Conservation (phyloP, 2,888 invertebrate species). For the Mythimna pallens region DNA sequence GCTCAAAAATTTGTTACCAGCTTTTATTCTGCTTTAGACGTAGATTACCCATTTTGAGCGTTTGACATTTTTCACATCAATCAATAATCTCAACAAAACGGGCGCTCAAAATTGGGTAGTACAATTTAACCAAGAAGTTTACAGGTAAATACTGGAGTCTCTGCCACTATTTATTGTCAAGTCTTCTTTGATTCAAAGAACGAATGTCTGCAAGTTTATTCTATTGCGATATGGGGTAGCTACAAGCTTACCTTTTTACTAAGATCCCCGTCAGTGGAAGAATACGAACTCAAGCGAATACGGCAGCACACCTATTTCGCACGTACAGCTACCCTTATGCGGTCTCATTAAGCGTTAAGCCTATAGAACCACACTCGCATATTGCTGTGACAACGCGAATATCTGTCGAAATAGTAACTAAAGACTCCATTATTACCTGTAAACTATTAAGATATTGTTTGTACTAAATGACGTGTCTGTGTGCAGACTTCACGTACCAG, state of each 20-base stretch:
- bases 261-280: neutral
- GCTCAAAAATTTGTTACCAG: conserved; percentile 65
- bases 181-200: neutral
- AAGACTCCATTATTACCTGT: conserved; percentile 25
- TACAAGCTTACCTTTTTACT: neutral
- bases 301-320: neutral
- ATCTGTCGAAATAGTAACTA: neutral
- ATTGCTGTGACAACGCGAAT: no score
- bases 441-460: neutral
- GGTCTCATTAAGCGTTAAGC: neutral
- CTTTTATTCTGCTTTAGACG: conserved; percentile 57
- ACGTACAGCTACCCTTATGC: neutral
- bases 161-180: neutral
- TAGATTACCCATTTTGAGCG: conserved; percentile 62
- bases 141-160: conserved; percentile 22
- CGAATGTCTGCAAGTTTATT: neutral
- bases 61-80: neutral
- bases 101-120: conserved; percentile 36
- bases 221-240: neutral
- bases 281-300: neutral
- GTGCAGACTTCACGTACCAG: conserved; percentile 96
- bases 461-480: conserved; percentile 41
- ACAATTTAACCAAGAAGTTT: conserved; percentile 13
- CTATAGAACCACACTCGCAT: neutral
- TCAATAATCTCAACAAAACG: neutral